Base-by-base conservation (phyloP, 1,140 invertebrate genomes). In the Pseudomyrmex concolor region DNA sequence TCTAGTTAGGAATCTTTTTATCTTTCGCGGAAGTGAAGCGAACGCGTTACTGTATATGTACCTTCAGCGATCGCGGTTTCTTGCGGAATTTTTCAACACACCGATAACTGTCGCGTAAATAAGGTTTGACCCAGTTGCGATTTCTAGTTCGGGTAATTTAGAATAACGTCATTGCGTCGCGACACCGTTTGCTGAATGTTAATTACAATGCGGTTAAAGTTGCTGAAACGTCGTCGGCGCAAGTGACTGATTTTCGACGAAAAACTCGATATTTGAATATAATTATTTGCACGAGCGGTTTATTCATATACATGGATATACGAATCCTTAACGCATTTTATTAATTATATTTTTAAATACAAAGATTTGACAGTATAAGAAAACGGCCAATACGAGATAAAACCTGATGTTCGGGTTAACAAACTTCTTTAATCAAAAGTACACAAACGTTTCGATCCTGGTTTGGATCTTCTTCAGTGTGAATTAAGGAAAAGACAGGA, bases 121-220 rank as follows among this genome's bases (percentile, higher is more conserved):
- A n/a, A n/a, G n/a, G n/a, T n/a, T n/a, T 68, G 76, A 78, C 76
- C 76, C 43, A 78, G 76, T 78, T 78, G 51, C 66, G 19, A 78
- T 78, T 78, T 78, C 51, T 51, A 57, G 19, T 70, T 70, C 64
- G 51, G 22, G 43, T 70, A 78, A 78, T 78, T 70, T 78, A 78
- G 76, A 68, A 70, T 68, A 70, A 51, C 54, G 50, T 34, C 63
- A 51, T 68, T 51, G 76, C 76, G 76, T 59, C 64, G 63, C 54
- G 34, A 8, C 54, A 22, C 51, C 51, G 13, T 10, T 19, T 17
- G 19, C 17, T 78, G 76, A 78, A 78, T 78, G 64, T 78, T 78
- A 78, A 78, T 70, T 70, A 25, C 34, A 45, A 4, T 51, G 63
- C 45, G 51, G 51, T 78, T 68, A 54, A 78, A 78, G 64, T 78